A percentile compares a stretch with the other conserved stretches of the same genome.
Conservation (phyloP, 2,888 invertebrate species). For the Melipona bicolor region DNA sequence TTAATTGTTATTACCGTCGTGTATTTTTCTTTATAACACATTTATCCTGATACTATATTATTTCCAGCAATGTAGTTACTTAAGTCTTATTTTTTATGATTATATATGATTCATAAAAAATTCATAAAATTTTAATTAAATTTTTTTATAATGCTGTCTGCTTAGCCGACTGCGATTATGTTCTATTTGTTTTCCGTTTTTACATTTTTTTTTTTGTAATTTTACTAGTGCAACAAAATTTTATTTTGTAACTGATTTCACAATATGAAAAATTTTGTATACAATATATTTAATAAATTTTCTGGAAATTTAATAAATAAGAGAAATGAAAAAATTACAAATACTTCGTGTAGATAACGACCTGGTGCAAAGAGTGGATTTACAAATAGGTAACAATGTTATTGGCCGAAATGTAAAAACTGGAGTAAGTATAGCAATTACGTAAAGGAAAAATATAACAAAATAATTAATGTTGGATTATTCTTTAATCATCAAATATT, state of each 20-base stretch:
- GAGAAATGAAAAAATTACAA: conserved; percentile 72
- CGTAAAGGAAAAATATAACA: background rate
- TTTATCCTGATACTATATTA: conserved; percentile 20
- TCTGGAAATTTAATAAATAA: background rate
- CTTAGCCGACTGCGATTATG: conserved; percentile 19
- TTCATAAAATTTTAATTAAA: background rate
- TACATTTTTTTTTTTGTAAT: conserved; percentile 1
- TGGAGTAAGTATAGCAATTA: conserved; percentile 66
- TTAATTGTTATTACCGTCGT: conserved; percentile 69
- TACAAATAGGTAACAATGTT: conserved; percentile 73
- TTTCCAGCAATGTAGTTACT: background rate
- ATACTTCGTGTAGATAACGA: conserved; percentile 73
- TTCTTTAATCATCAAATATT: background rate
- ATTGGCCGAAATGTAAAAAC: conserved; percentile 63
- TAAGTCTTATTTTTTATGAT: background rate
- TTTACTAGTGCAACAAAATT: conserved; percentile 23
- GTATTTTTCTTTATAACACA: conserved; percentile 17
- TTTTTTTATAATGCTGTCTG: background rate
- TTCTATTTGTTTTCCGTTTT: conserved; percentile 6
- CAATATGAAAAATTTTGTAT: conserved; percentile 18
- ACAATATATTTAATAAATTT: background rate
- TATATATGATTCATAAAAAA: background rate
- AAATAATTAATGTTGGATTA: background rate
- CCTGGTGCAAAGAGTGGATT: conserved; percentile 68
- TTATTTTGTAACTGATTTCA: conserved; percentile 2